phyloP scores from a whole-genome alignment of 2,888 invertebrate species.

The Tipula vernalis region DNA sequence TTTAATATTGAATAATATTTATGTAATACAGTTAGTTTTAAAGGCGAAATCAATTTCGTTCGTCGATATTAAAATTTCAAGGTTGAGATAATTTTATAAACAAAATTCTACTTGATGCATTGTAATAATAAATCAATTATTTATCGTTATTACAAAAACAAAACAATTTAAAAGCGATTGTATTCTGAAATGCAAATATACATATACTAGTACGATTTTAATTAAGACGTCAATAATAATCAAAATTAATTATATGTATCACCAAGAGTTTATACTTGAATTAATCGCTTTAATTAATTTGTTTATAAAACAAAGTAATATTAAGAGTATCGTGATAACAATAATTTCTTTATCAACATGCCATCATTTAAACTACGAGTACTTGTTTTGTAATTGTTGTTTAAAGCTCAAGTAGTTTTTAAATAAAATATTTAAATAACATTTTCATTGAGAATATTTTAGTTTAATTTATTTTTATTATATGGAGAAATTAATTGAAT shows the following conservation, averaged over 20 bases:
- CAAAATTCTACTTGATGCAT: neutral
- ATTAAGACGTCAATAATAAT: neutral
- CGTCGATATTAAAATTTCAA: neutral
- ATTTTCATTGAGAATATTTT: neutral
- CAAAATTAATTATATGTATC: neutral
- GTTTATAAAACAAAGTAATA: neutral
- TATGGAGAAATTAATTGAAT: neutral
- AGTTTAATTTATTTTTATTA: neutral
- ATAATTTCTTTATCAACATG: neutral
- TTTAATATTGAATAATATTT: neutral
- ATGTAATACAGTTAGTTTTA: neutral
- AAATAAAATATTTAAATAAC: neutral
- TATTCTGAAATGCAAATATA: too few relatives aligned
- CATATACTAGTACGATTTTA: too few relatives aligned
- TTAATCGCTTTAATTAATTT: neutral
- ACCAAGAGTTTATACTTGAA: neutral
- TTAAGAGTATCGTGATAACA: neutral
- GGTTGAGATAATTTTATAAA: neutral
- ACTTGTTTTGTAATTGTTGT: neutral
- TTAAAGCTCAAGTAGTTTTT: neutral
- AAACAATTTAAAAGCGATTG: neutral
- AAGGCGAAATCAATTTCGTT: neutral
- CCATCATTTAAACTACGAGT: neutral
- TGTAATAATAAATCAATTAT: neutral
- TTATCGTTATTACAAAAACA: neutral